Conservation (phyloP, 2,888 invertebrate genomes). For the Trissonchulus sp. region DNA sequence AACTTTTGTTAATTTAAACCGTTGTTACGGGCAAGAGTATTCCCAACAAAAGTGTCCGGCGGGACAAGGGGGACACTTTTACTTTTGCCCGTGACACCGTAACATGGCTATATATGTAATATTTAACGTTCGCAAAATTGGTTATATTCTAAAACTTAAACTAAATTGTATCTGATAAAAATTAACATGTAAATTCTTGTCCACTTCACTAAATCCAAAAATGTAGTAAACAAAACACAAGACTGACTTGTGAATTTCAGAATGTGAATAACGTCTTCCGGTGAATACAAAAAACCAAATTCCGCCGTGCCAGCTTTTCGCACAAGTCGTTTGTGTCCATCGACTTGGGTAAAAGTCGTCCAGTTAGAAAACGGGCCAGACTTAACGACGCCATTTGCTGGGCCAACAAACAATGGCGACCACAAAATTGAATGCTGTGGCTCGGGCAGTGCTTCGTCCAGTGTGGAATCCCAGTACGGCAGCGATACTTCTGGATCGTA, state of each 20-base stretch:
- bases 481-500: background rate
- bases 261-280: background rate
- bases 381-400: background rate
- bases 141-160: no score
- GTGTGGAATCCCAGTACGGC: slow-evolving; percentile 10
- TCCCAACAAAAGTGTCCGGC: no score
- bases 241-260: background rate
- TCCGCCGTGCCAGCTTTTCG: background rate
- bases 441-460: slow-evolving; percentile 7
- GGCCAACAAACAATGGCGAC: background rate
- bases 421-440: slow-evolving; percentile 5
- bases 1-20: no score
- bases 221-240: no score
- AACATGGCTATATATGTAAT: no score
- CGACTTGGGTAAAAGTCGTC: background rate
- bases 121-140: no score
- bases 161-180: no score
- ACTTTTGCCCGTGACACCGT: no score
- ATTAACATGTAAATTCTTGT: no score
- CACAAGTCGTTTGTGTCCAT: background rate
- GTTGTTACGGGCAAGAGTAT: no score
- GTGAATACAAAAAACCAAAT: background rate
- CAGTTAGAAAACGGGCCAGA: background rate
- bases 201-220: no score
- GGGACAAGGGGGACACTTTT: no score